Conservation (phyloP, 92 coral and sea anemone genomes). For the Epizoanthus stellaris region DNA sequence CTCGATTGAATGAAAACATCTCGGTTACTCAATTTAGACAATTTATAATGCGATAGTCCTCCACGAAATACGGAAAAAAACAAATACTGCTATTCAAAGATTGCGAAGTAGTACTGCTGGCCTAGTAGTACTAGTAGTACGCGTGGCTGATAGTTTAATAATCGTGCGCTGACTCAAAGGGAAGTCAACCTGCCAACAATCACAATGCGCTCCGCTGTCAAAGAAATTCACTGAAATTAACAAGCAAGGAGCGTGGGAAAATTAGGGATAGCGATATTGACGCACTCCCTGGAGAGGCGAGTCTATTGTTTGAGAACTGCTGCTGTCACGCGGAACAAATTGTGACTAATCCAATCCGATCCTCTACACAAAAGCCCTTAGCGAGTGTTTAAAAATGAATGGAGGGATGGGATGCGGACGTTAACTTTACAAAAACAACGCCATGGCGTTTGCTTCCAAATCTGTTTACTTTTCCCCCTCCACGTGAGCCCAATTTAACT, state of each 20-base stretch:
- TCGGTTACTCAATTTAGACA: too few species aligned
- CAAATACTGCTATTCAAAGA: not conserved
- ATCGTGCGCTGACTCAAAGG: not conserved
- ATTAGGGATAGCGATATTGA: not conserved
- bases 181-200: not conserved
- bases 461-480: not conserved
- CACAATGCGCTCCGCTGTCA: not conserved
- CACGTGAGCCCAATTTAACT: not conserved
- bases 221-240: not conserved
- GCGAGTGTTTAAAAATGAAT: constrained; percentile 26
- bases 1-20: not conserved
- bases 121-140: not conserved
- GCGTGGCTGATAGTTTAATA: too few species aligned
- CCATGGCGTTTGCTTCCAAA: not conserved
- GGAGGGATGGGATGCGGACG: not conserved
- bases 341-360: not conserved
- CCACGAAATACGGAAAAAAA: not conserved
- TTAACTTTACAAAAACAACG: constrained; percentile 9
- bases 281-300: constrained; percentile 14
- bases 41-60: not conserved
- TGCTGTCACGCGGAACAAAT: constrained; percentile 31
- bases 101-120: not conserved
- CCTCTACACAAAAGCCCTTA: constrained; percentile 24
- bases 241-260: constrained; percentile 24
- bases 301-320: constrained; percentile 5